phyloP scores from a whole-genome alignment of 2,797 vertebrate species.

The Amblyopsis hoosieri region DNA sequence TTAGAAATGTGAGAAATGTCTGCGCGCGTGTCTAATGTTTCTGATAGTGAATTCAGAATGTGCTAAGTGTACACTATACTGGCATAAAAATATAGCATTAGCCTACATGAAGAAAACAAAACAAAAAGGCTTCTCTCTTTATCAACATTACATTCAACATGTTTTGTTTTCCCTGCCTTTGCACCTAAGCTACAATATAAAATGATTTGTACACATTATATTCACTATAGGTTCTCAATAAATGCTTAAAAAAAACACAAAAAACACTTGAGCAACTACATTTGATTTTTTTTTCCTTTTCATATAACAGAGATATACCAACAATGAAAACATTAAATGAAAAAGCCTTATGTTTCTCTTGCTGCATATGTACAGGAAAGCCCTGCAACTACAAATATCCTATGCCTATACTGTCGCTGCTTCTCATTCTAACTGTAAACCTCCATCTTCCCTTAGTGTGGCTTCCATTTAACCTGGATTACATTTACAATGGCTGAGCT shows the following conservation, averaged over 20 bases:
- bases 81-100: slow-evolving; percentile 48
- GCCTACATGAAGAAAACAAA: slow-evolving; percentile 46
- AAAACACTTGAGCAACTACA: slow-evolving; percentile 61
- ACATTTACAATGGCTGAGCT: slow-evolving; percentile 3
- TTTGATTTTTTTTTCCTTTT: slow-evolving; percentile 59
- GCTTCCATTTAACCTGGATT: neutral
- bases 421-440: slow-evolving; percentile 20
- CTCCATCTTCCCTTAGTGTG: slow-evolving; percentile 12
- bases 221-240: slow-evolving; percentile 73
- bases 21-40: slow-evolving; percentile 46
- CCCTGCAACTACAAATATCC: slow-evolving; percentile 66
- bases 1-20: slow-evolving; percentile 55
- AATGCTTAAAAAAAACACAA: slow-evolving; percentile 50
- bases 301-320: slow-evolving; percentile 66
- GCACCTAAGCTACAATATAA: slow-evolving; percentile 75
- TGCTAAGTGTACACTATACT: slow-evolving; percentile 50
- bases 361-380: slow-evolving; percentile 75
- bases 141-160: slow-evolving; percentile 79
- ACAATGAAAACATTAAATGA: slow-evolving; percentile 55
- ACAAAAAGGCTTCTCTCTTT: slow-evolving; percentile 61
- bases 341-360: slow-evolving; percentile 58
- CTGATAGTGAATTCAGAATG: slow-evolving; percentile 51
- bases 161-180: slow-evolving; percentile 64
- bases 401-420: slow-evolving; percentile 47
- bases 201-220: slow-evolving; percentile 64